Evolutionary conservation across 37 sponge, comb jelly and placozoan genomes (phyloP).

Genomic region (Spongilla lacustris): DNA sequence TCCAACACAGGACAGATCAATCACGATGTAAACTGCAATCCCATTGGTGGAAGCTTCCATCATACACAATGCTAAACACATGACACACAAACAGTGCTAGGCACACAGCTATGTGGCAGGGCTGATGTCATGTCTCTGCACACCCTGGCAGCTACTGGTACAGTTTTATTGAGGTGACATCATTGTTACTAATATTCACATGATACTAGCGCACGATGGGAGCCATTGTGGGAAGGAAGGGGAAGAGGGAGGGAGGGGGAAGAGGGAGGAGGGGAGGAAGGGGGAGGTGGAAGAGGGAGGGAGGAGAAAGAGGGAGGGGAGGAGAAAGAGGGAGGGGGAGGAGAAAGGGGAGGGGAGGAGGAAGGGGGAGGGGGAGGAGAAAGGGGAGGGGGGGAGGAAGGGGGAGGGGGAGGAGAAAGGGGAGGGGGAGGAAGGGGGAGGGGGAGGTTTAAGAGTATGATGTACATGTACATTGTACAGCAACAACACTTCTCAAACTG

Average conservation of each 20-base stretch:
- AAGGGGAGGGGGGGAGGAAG: neutral
- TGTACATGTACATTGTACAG: too few species aligned
- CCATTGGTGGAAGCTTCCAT: neutral
- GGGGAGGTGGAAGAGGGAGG: neutral
- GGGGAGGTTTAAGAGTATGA: neutral
- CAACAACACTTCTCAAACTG: too few species aligned
- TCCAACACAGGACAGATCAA: conserved; percentile 68
- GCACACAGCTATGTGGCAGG: too few species aligned
- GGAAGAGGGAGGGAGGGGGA: conserved; percentile 12
- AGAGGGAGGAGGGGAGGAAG: neutral
- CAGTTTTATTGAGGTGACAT: too few species aligned
- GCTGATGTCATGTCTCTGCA: too few species aligned
- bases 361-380: neutral
- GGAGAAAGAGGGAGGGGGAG: too few species aligned
- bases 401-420: neutral
- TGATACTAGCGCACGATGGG: too few species aligned
- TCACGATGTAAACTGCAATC: conserved; percentile 74
- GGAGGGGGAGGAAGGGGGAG: conserved; percentile 5
- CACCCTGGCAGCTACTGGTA: too few species aligned
- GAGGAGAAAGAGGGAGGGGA: neutral
- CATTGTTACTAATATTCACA: too few species aligned
- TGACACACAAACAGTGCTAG: too few species aligned
- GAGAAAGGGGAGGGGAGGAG: too few species aligned
- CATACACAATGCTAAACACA: too few species aligned
- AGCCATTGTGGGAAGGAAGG: conserved; percentile 5